Percentiles rank a stretch among this genome's conserved stretches.
Evolutionary conservation across 2,888 invertebrate species (phyloP).

Genomic region (Tenthredo mesomela): DNA sequence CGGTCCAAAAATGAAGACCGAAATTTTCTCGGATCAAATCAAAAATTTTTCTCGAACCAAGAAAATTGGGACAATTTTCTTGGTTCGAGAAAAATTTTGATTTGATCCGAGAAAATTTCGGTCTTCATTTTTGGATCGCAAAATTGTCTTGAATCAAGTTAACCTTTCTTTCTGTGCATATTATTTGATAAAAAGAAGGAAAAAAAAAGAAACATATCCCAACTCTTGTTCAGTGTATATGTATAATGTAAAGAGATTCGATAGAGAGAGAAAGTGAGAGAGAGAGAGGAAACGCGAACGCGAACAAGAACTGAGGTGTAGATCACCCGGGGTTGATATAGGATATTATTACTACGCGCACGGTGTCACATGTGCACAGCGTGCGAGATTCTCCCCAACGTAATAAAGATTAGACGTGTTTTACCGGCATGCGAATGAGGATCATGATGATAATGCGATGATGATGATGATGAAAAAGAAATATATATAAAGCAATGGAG

Average conservation of each 20-base stretch:
- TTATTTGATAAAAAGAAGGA: neutral
- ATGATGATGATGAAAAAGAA: neutral
- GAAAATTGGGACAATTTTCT: no score
- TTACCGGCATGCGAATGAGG: neutral
- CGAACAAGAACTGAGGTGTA: slow-evolving; percentile 7
- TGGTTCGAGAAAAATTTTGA: no score
- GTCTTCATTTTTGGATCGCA: no score
- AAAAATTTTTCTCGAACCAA: no score
- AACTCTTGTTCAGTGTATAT: neutral
- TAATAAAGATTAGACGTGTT: slow-evolving; percentile 4
- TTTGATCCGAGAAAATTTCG: no score
- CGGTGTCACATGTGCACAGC: slow-evolving; percentile 26
- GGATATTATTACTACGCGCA: neutral
- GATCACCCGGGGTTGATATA: slow-evolving; percentile 29
- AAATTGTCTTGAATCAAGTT: no score
- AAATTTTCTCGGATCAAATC: no score
- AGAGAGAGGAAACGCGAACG: neutral
- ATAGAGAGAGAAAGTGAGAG: neutral
- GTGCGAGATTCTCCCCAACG: neutral
- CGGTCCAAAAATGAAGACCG: no score
- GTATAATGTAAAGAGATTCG: neutral
- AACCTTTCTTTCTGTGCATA: no score
- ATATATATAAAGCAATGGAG: neutral
- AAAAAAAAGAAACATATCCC: neutral
- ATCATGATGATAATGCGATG: neutral